These are phyloP conservation scores for Prietella phreatophila DNA, from an alignment of 2,113 vertebrate species.

Conservation along the genomic window DNA sequence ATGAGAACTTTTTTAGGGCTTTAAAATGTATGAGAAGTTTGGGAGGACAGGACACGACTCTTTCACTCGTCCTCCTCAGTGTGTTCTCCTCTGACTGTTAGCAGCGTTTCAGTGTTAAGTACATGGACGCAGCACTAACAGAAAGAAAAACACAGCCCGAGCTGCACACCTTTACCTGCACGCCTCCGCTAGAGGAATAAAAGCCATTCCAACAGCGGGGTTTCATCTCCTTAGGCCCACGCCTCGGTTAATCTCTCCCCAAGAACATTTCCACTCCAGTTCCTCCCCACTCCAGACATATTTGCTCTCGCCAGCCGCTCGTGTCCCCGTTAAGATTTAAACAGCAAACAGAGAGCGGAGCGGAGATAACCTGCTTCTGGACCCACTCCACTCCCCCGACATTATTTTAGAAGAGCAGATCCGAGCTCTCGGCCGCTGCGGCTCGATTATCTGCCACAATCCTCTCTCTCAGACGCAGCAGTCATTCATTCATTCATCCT, in stretches of 20 bases:
- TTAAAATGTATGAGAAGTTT: background rate
- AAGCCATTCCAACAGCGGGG: conserved; percentile 61
- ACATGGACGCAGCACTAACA: conserved; percentile 5
- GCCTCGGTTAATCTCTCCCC: conserved; percentile 69
- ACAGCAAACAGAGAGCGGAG: conserved; percentile 75
- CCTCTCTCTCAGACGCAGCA: conserved; percentile 62
- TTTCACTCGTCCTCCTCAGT: background rate
- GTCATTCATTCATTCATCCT: conserved; percentile 68
- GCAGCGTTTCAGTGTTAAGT: background rate
- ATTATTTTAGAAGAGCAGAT: conserved; percentile 78
- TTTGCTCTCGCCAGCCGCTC: conserved; percentile 71
- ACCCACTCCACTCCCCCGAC: conserved; percentile 70
- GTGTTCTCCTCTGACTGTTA: background rate
- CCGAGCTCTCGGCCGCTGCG: conserved; percentile 60
- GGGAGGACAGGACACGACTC: background rate
- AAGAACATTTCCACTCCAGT: conserved; percentile 73
- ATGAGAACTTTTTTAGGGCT: background rate
- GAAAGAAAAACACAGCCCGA: background rate
- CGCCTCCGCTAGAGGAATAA: conserved; percentile 45
- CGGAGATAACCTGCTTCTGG: conserved; percentile 70
- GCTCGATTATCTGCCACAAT: conserved; percentile 75
- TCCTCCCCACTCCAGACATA: conserved; percentile 70
- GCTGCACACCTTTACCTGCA: conserved; percentile 42
- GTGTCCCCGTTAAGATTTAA: conserved; percentile 77
- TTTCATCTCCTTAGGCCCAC: conserved; percentile 64